A percentile compares a stretch with the other conserved stretches of the same genome.
phyloP scores from a whole-genome alignment of 2,888 invertebrate species.

The Lasioglossum lativentre region DNA sequence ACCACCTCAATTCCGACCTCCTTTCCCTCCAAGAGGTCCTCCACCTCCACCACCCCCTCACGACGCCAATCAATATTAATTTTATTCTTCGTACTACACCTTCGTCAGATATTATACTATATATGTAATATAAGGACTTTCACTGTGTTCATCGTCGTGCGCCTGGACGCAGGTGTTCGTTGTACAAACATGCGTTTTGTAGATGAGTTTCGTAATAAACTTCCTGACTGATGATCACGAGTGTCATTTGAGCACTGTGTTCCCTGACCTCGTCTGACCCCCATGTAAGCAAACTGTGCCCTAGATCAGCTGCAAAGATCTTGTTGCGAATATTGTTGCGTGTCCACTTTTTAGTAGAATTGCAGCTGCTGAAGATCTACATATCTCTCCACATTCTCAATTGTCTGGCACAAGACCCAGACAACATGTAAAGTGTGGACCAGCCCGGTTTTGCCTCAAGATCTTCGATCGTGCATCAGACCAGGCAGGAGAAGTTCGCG shows the following conservation, averaged over 20 bases:
- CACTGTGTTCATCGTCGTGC: neutral
- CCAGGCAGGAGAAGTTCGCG: neutral
- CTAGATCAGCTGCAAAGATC: neutral
- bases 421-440: neutral
- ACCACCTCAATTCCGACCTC: slow-evolving; percentile 86
- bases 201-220: slow-evolving; percentile 26
- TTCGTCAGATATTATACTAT: neutral
- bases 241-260: neutral
- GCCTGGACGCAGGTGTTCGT: neutral
- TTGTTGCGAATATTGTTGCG: neutral
- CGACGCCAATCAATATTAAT: slow-evolving; percentile 77
- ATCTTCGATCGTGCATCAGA: neutral
- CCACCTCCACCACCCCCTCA: slow-evolving; percentile 89
- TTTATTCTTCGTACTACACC: neutral
- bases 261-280: neutral
- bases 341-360: neutral
- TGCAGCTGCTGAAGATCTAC: neutral
- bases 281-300: neutral
- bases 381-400: neutral
- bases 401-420: too few relatives aligned
- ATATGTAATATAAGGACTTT: neutral
- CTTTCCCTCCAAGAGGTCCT: slow-evolving; percentile 89
- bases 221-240: neutral
- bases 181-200: slow-evolving; percentile 37
- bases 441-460: neutral